A percentile compares a stretch with the other conserved stretches of the same genome.
Conservation (phyloP, 2,113 vertebrate species). For the Dendropsophus ebraccatus region DNA sequence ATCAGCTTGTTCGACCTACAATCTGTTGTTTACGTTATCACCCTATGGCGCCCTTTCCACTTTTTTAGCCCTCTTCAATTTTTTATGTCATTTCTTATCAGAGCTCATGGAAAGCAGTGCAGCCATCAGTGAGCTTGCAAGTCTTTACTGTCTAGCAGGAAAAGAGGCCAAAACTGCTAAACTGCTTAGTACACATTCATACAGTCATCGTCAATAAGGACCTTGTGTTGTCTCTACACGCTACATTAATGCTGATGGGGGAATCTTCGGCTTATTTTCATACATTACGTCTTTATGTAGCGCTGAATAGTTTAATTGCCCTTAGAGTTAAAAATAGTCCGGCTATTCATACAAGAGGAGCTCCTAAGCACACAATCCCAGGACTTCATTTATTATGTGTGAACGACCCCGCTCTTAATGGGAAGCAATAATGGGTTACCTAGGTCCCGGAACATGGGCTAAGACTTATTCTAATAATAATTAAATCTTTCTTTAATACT, state of each 20-base stretch:
- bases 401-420: neutral
- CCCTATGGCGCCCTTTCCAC: too few relatives aligned
- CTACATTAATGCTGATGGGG: neutral
- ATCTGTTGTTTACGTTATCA: too few relatives aligned
- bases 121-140: conserved; percentile 36
- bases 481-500: neutral
- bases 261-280: neutral
- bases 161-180: neutral
- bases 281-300: neutral
- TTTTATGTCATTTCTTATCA: conserved; percentile 42
- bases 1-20: too few relatives aligned
- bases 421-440: too few relatives aligned
- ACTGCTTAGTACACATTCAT: conserved; percentile 1
- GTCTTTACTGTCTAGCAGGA: neutral
- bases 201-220: conserved; percentile 16
- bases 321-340: neutral
- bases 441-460: neutral
- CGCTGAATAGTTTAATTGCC: neutral
- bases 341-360: neutral
- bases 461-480: neutral
- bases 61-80: conserved; percentile 39
- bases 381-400: neutral
- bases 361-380: neutral
- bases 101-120: conserved; percentile 7
- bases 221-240: conserved; percentile 5